These are phyloP conservation scores for Brachyrhaphis roseni DNA, from an alignment of 2,797 vertebrate species.

Conservation along the genomic window DNA sequence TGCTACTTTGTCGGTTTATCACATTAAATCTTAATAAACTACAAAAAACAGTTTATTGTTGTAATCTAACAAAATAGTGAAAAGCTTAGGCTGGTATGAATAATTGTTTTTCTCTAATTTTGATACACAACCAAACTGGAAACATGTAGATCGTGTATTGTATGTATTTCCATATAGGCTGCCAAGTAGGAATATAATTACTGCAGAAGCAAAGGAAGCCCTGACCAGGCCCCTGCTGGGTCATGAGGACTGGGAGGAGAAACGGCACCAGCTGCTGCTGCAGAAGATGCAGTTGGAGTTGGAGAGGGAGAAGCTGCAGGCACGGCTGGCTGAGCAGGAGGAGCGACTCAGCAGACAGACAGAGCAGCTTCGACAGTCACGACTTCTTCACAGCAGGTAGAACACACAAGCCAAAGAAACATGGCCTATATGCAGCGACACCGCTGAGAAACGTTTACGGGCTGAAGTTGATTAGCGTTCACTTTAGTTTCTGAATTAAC, in stretches of 20 bases:
- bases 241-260: conserved; percentile 84
- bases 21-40: background rate
- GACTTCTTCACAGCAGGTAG: conserved; percentile 85
- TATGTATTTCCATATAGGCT: conserved; percentile 29
- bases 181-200: conserved; percentile 5
- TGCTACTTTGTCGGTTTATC: background rate
- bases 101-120: background rate
- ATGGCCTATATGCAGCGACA: background rate
- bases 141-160: background rate
- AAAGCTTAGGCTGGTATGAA: background rate
- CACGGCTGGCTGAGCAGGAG: conserved; percentile 89
- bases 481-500: background rate
- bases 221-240: conserved; percentile 61
- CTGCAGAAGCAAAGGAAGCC: conserved; percentile 32
- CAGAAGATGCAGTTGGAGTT: conserved; percentile 94
- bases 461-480: background rate
- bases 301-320: conserved; percentile 90
- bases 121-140: background rate
- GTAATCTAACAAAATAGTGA: background rate
- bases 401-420: conserved; percentile 7
- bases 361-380: conserved; percentile 84
- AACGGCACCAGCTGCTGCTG: conserved; percentile 86
- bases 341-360: conserved; percentile 87
- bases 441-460: conserved; percentile 6
- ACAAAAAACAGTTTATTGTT: background rate